Base-by-base conservation (phyloP, 2,888 invertebrate genomes). In the Megalurothrips usitatus region DNA sequence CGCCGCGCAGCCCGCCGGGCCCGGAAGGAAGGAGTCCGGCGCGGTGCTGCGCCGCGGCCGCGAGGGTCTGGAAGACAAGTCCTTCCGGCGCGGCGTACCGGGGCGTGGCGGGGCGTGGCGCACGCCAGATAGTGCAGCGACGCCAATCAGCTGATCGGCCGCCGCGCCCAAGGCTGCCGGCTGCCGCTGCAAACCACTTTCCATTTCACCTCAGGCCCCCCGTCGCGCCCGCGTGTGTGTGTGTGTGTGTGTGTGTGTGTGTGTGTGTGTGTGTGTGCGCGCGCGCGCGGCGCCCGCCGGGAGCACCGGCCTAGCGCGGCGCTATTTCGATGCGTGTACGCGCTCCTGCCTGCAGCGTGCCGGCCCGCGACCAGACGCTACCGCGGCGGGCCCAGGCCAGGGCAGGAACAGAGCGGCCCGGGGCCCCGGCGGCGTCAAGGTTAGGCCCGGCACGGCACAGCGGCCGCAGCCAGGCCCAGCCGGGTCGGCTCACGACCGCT, bases 161-260 rank as follows among this genome's bases (percentile, higher is more conserved):
- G 23, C n/a, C 58, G 14, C 17, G 58, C 58, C 58, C 58, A 43
- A 43, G 58, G 58, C 58, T n/a, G 58, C 58, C 11, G 58, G 58
- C n/a, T n/a, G 23, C 68, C 68, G 68, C 68, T 23, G 58, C 68
- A 9, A 75, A 75, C 68, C 68, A 75, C 68, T 75, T 75, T 75
- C 68, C 68, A 75, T 75, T 75, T 75, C 68, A 23, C 68, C 68
- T 6, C 12, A 12, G n/a, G 58, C 6, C 58, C 14, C 19, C 52
- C 52, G 52, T n/a, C 52, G 52, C 52, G 52, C 52, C 52, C 52
- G 52, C 58, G 58, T 52, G 19, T 12, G 14, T 12, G n/a, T n/a
- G n/a, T n/a, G n/a, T n/a, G n/a, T n/a, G n/a, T n/a, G n/a, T n/a
- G n/a, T n/a, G n/a, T n/a, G n/a, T n/a, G n/a, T n/a, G n/a, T n/a